Conservation (phyloP, 2,888 invertebrate species). For the Ligdia adustata region DNA sequence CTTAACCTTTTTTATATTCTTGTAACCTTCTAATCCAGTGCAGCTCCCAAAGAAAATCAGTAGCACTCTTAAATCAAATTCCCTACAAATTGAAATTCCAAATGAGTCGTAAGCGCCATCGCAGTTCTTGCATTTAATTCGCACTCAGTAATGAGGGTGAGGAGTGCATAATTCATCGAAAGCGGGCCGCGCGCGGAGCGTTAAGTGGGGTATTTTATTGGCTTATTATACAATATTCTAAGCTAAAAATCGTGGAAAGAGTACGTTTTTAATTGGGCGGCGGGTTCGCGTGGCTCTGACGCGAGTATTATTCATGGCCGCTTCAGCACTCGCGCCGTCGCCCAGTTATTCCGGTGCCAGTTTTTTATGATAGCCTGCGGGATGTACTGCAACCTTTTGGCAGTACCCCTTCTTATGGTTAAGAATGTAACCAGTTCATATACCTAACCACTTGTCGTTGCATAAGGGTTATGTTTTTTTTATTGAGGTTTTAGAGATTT, state of each 20-base stretch:
- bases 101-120: slow-evolving; percentile 47
- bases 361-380: slow-evolving; percentile 58
- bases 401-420: slow-evolving; percentile 6
- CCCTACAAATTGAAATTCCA: slow-evolving; percentile 28
- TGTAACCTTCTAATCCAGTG: not conserved
- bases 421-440: no score
- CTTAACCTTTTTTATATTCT: no score
- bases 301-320: slow-evolving; percentile 81
- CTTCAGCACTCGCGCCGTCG: slow-evolving; percentile 74
- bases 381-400: slow-evolving; percentile 16
- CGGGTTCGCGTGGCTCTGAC: slow-evolving; percentile 79
- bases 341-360: slow-evolving; percentile 56
- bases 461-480: no score
- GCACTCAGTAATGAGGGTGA: slow-evolving; percentile 74
- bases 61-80: slow-evolving; percentile 22
- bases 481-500: no score
- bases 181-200: slow-evolving; percentile 68
- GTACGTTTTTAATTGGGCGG: slow-evolving; percentile 83
- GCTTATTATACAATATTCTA: slow-evolving; percentile 84
- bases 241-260: slow-evolving; percentile 84
- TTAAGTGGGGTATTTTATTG: slow-evolving; percentile 83
- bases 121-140: slow-evolving; percentile 76
- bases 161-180: slow-evolving; percentile 79
- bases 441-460: no score
- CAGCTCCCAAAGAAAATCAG: slow-evolving; percentile 7